phyloP scores from a whole-genome alignment of 1,140 invertebrate species.

The Andrena cerasifolii region DNA sequence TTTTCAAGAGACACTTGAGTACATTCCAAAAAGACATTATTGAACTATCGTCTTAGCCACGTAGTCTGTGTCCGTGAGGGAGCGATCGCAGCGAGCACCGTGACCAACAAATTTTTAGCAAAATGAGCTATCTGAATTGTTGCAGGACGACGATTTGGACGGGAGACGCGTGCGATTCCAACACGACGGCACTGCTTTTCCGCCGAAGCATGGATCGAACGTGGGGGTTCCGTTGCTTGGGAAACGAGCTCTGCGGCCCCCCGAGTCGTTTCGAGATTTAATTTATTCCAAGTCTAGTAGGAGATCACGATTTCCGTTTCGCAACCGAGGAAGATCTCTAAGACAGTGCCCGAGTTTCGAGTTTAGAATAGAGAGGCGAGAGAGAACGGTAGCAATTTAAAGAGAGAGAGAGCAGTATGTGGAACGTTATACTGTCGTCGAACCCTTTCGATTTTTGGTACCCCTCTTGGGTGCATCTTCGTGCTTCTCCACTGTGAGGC shows the following conservation, averaged over 20 bases:
- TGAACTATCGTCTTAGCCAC: neutral
- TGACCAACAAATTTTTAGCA: constrained; percentile 37
- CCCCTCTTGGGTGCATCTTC: neutral
- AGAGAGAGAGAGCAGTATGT: constrained; percentile 31
- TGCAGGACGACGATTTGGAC: constrained; percentile 59
- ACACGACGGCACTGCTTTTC: constrained; percentile 26
- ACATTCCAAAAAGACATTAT: neutral
- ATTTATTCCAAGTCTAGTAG: neutral
- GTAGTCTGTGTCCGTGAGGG: neutral
- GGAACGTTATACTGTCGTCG: constrained; percentile 41
- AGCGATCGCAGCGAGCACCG: neutral
- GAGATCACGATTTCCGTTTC: neutral
- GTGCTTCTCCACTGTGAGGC: neutral
- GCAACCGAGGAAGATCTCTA: neutral
- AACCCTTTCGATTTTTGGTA: constrained; percentile 33
- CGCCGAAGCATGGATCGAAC: constrained; percentile 34
- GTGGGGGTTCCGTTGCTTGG: constrained; percentile 34
- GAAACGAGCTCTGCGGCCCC: neutral
- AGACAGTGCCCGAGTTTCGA: too few species aligned
- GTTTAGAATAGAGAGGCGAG: neutral
- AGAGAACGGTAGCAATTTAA: too few species aligned
- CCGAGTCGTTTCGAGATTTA: neutral
- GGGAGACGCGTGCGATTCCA: constrained; percentile 37
- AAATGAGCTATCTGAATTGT: constrained; percentile 59
- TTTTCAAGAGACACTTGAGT: neutral